Percentiles rank a stretch among this genome's conserved stretches.
These are phyloP conservation scores for Pituophis catenifer DNA, from an alignment of 2,113 vertebrate genomes.

Conservation along the genomic window DNA sequence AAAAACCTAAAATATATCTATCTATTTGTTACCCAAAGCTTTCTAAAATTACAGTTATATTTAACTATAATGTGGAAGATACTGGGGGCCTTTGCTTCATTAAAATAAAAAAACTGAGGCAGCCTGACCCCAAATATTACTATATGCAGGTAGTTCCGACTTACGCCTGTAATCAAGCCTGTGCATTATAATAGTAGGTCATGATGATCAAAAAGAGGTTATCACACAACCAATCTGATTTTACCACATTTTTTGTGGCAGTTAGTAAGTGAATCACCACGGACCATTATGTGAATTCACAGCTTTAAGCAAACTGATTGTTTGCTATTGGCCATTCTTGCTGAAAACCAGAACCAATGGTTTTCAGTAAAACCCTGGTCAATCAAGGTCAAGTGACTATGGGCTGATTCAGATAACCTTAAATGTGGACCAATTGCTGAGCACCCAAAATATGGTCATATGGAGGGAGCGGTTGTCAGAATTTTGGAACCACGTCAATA, in stretches of 20 bases:
- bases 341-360: not conserved
- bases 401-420: not conserved
- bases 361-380: not conserved
- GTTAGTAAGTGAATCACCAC: not conserved
- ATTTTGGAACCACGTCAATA: no score
- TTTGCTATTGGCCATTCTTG: not conserved
- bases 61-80: not conserved
- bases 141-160: not conserved
- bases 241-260: not conserved
- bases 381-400: not conserved
- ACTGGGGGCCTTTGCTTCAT: not conserved
- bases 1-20: not conserved
- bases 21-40: not conserved
- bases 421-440: not conserved
- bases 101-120: not conserved
- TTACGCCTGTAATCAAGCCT: not conserved
- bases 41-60: not conserved
- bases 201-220: not conserved
- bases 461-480: not conserved
- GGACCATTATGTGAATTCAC: not conserved
- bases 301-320: not conserved
- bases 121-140: not conserved
- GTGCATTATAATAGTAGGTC: not conserved
- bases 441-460: not conserved
- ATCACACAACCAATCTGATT: not conserved